These are phyloP conservation scores for Anagyrus pseudococci DNA, from an alignment of 2,888 invertebrate species.

Conservation along the genomic window DNA sequence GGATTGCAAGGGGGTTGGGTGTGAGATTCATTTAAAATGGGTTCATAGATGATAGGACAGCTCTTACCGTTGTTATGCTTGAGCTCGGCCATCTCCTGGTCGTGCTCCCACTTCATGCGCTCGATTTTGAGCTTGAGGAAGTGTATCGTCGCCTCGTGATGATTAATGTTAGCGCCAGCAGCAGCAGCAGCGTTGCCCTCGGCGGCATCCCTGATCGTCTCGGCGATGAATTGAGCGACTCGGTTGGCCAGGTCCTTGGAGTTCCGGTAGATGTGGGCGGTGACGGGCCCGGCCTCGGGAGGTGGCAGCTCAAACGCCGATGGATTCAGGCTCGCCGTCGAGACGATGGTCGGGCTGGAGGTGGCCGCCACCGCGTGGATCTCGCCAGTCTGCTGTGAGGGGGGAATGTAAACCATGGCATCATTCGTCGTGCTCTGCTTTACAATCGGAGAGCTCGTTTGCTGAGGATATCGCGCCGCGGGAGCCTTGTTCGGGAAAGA, in stretches of 20 bases:
- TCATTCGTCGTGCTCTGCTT: conserved; percentile 35
- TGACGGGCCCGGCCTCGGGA: conserved; percentile 57
- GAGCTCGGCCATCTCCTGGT: conserved; percentile 76
- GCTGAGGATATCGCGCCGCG: conserved; percentile 44
- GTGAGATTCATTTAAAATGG: too few species aligned
- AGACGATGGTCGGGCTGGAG: not conserved
- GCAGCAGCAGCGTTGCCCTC: conserved; percentile 39
- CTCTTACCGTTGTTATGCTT: conserved; percentile 76
- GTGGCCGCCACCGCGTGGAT: too few species aligned
- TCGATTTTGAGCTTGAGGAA: conserved; percentile 74
- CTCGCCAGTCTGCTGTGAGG: conserved; percentile 22
- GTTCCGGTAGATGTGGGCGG: conserved; percentile 49
- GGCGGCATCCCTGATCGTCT: conserved; percentile 48
- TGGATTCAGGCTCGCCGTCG: not conserved
- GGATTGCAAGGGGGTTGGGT: too few species aligned
- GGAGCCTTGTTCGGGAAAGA: conserved; percentile 56
- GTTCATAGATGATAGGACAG: too few species aligned
- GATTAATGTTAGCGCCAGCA: conserved; percentile 43
- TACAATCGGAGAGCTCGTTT: conserved; percentile 35
- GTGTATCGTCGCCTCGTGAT: conserved; percentile 68
- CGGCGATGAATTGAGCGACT: conserved; percentile 56
- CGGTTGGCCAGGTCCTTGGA: conserved; percentile 53
- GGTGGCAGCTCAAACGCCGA: conserved; percentile 46
- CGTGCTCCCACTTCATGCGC: conserved; percentile 73
- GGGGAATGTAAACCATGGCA: conserved; percentile 45